Evolutionary conservation across 2,797 vertebrate genomes (phyloP).

Genomic region (Micromesistius poutassou): DNA sequence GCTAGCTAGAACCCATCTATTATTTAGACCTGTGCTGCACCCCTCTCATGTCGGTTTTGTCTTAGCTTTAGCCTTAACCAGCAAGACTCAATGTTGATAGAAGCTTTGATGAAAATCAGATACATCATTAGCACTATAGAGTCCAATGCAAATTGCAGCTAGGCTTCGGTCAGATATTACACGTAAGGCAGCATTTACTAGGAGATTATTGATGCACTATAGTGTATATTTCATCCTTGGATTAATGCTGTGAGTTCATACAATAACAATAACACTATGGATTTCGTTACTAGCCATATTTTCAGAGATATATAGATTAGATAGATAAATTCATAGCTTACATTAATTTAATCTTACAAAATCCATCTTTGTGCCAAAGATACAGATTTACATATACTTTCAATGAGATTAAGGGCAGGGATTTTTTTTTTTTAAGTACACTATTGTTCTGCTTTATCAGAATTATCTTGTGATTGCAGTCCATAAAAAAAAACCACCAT

Average conservation of each 20-base stretch:
- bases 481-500: constrained; percentile 14
- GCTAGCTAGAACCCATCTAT: constrained; percentile 31
- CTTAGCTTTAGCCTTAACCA: constrained; percentile 23
- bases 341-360: background rate
- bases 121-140: background rate
- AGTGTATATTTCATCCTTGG: constrained; percentile 22
- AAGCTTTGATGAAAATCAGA: constrained; percentile 25
- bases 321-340: constrained; percentile 1
- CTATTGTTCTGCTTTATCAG: constrained; percentile 14
- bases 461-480: constrained; percentile 21
- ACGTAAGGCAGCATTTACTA: constrained; percentile 9
- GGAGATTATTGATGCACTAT: constrained; percentile 6
- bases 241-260: constrained; percentile 8
- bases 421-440: background rate
- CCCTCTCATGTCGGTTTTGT: constrained; percentile 33
- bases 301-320: constrained; percentile 20
- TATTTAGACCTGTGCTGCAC: constrained; percentile 24
- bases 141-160: background rate
- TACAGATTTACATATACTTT: constrained; percentile 1
- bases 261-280: constrained; percentile 6
- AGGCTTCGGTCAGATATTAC: background rate
- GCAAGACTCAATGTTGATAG: constrained; percentile 19
- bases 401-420: background rate
- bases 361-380: background rate
- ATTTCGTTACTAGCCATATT: constrained; percentile 23